Percentiles rank a stretch among this genome's conserved stretches.
Evolutionary conservation across 2,888 invertebrate species (phyloP).

Genomic region (Dione juno): DNA sequence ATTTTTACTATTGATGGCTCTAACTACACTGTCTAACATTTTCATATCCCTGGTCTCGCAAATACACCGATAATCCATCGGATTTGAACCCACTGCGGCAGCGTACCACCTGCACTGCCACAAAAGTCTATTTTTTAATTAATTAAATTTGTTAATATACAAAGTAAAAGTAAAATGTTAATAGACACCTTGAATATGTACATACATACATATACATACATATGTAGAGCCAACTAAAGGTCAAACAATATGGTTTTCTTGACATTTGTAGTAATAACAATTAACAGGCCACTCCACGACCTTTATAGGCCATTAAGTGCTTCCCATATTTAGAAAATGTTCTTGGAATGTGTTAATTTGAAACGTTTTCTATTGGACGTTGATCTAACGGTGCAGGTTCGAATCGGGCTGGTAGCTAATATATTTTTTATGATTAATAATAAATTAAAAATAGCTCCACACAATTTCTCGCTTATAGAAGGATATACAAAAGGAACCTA

Average conservation of each 20-base stretch:
- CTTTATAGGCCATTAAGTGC: conserved; percentile 20
- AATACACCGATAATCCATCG: too few species aligned
- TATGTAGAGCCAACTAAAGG: conserved; percentile 19
- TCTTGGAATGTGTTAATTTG: background rate
- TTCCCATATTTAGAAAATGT: conserved; percentile 6
- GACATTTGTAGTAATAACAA: conserved; percentile 25
- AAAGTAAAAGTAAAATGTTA: conserved; percentile 50
- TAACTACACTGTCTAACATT: too few species aligned
- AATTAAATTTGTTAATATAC: too few species aligned
- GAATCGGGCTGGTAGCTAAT: background rate
- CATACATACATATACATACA: too few species aligned
- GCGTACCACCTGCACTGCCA: too few species aligned
- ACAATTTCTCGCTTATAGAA: too few species aligned
- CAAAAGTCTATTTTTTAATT: too few species aligned
- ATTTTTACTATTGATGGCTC: too few species aligned
- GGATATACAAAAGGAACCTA: too few species aligned
- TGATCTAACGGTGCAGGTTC: background rate
- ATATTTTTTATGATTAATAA: background rate
- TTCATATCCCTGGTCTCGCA: too few species aligned
- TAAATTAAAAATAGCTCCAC: too few species aligned
- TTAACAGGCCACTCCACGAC: conserved; percentile 15
- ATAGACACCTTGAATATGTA: conserved; percentile 42
- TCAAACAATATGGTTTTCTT: conserved; percentile 17
- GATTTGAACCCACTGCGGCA: too few species aligned
- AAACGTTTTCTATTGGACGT: background rate